Base-by-base conservation (phyloP, 2,888 invertebrate species). In the Sylvicola cinctus region DNA sequence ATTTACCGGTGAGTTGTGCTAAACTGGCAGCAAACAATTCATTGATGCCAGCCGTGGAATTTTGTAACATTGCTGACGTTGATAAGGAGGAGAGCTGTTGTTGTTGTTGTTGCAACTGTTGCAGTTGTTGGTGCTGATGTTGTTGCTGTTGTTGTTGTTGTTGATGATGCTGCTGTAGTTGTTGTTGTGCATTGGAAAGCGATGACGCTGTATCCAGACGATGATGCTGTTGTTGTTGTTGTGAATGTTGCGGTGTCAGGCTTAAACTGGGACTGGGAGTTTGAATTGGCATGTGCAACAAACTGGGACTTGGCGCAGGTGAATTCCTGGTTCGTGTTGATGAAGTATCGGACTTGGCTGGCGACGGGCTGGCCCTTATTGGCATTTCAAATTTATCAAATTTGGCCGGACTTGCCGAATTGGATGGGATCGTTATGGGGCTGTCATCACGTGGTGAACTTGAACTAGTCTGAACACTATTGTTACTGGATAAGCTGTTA, bases 301-400 rank as follows among this genome's bases (percentile, higher is more conserved):
- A 57, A 16, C 55, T 54, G 1, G 58, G 55, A 39, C 56, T 58
- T 4, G 68, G 61, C 2, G 65, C 55, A 2, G 68, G 58, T 3
- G 66, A 61, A 14, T 65, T 55, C 1, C 65, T 55, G 2, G 61
- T 61, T 3, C 67, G 63, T 41, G 66, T 68, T 2, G 68, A 67
- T 5, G 68, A 62, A 40, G 69, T 64, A 26, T 68, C 64, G 7
- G 69, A 66, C 32, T 66, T 61, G 1, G 68, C 62, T 34, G 70
- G 54, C 26, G 69, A 65, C 3, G 70, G 70, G 42, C 70, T 70
- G 36, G 70, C 55, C 4, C 59, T 52, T 33, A 66, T 62, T 2
- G 69, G 66, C 29, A 68, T 52, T 48, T 64, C 64, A 41, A 62
- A 65, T 42, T 65, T 65, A 42, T 68, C 68, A 36, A 67, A 68